Conservation (phyloP, 37 sponge, comb jelly and placozoan genomes). For the Spongia lamella region DNA sequence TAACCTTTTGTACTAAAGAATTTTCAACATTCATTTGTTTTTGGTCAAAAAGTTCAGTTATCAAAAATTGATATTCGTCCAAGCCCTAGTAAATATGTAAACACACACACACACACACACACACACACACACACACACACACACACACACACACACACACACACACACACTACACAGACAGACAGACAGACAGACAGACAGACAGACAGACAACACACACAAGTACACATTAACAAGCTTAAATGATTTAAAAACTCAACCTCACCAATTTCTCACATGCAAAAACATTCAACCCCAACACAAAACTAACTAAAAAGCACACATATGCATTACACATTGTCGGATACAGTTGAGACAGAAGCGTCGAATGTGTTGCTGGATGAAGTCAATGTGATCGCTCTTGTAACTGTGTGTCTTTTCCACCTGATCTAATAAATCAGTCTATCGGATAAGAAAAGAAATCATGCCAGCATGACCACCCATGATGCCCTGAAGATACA, state of each 20-base stretch:
- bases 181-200: constrained; percentile 29
- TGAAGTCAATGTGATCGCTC: constrained; percentile 93
- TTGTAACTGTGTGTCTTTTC: constrained; percentile 94
- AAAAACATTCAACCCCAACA: constrained; percentile 2
- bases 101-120: constrained; percentile 43
- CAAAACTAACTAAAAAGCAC: neutral
- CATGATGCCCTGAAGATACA: too few species aligned
- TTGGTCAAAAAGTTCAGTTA: too few species aligned
- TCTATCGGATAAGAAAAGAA: constrained; percentile 11
- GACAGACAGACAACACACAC: neutral
- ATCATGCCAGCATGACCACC: too few species aligned
- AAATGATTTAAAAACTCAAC: neutral
- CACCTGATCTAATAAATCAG: constrained; percentile 65
- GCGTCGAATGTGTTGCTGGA: constrained; percentile 91
- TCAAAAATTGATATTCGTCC: too few species aligned
- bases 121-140: constrained; percentile 36
- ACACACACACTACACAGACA: constrained; percentile 11
- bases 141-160: constrained; percentile 41
- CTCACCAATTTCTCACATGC: neutral
- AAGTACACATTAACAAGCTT: neutral
- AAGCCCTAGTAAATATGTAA: neutral
- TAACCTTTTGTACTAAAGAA: too few species aligned
- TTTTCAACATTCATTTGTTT: too few species aligned
- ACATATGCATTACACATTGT: neutral
- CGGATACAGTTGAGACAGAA: constrained; percentile 95